Evolutionary conservation across 1,140 invertebrate genomes (phyloP).

Genomic region (Ceratosolen solmsi): DNA sequence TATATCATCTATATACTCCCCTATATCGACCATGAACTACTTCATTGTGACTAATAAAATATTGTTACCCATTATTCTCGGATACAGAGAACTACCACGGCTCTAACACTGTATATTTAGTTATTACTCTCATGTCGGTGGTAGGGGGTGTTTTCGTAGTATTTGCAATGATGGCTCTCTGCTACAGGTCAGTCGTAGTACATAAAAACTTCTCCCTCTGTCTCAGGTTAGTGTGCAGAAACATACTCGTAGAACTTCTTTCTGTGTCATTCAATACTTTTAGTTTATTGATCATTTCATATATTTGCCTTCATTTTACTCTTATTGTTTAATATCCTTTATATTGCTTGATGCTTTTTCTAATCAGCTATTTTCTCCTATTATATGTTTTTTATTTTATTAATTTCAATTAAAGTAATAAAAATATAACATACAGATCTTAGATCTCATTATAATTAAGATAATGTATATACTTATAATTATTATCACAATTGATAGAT

Average conservation of each 20-base stretch:
- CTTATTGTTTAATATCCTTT: too few species aligned
- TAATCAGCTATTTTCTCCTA: background rate
- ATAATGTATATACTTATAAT: too few species aligned
- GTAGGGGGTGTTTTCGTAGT: constrained; percentile 98
- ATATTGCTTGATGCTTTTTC: background rate
- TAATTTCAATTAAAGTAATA: too few species aligned
- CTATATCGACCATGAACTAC: constrained; percentile 52
- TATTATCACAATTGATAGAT: too few species aligned
- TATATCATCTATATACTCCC: constrained; percentile 58
- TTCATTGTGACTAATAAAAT: constrained; percentile 45
- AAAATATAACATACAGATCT: too few species aligned
- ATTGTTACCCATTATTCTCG: constrained; percentile 49
- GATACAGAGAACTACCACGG: constrained; percentile 91
- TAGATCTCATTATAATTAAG: too few species aligned
- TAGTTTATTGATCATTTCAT: background rate
- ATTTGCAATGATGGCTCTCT: constrained; percentile 98
- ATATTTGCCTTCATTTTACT: background rate
- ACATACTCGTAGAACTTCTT: constrained; percentile 77
- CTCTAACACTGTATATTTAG: constrained; percentile 96
- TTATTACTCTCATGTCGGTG: constrained; percentile 97
- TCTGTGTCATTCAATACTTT: constrained; percentile 57
- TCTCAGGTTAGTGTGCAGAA: constrained; percentile 92
- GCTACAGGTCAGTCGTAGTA: constrained; percentile 99
- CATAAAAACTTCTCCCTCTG: constrained; percentile 97
- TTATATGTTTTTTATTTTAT: background rate